phyloP scores from a whole-genome alignment of 2,113 vertebrate species.

The Cephalopholis sonnerati region DNA sequence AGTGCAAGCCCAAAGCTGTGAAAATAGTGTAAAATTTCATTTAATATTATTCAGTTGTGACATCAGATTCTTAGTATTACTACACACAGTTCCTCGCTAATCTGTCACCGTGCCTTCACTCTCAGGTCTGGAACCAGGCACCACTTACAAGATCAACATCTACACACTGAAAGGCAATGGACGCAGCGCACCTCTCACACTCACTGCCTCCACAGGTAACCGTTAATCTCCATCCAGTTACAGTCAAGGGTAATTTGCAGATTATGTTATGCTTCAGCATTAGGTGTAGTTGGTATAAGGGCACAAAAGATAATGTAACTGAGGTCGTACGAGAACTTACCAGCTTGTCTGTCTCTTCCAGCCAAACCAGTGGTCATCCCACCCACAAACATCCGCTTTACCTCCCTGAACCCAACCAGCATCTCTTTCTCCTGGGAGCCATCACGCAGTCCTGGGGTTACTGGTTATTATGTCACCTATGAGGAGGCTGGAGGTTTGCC shows the following conservation, averaged over 20 bases:
- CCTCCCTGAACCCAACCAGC: conserved; percentile 90
- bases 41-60: background rate
- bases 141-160: conserved; percentile 92
- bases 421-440: conserved; percentile 92
- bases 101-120: conserved; percentile 1
- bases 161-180: conserved; percentile 93
- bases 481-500: conserved; percentile 87
- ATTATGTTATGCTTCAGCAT: too few species aligned
- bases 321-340: background rate
- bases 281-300: too few species aligned
- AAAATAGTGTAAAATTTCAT: background rate
- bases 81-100: background rate
- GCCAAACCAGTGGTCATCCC: conserved; percentile 89
- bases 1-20: background rate
- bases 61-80: background rate
- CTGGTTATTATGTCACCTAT: conserved; percentile 93
- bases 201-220: conserved; percentile 94
- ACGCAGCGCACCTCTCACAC: conserved; percentile 91
- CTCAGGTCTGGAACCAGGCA: conserved; percentile 93
- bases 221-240: background rate
- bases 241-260: background rate
- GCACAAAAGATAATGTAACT: background rate
- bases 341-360: conserved; percentile 44
- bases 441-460: conserved; percentile 89
- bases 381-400: conserved; percentile 93